Conservation (phyloP, 2,888 invertebrate genomes). For the Andrena bucephala region DNA sequence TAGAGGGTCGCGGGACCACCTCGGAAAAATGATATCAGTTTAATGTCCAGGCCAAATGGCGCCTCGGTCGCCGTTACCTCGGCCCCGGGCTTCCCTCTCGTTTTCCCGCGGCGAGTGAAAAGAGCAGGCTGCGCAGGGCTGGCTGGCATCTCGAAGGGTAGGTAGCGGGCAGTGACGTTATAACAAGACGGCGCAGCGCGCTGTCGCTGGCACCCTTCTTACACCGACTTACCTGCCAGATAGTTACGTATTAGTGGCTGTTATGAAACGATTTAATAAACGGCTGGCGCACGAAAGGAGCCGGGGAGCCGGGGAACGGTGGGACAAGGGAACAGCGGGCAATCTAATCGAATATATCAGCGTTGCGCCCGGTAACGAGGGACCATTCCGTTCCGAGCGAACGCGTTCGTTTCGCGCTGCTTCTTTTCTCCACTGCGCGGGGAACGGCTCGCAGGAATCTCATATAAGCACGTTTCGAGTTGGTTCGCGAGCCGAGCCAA, state of each 20-base stretch:
- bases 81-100: not conserved
- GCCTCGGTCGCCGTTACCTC: slow-evolving; percentile 56
- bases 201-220: slow-evolving; percentile 42
- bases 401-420: slow-evolving; percentile 43
- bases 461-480: slow-evolving; percentile 38
- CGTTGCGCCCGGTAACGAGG: slow-evolving; percentile 46
- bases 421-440: slow-evolving; percentile 2
- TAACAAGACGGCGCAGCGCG: slow-evolving; percentile 54
- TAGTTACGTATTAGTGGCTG: slow-evolving; percentile 60
- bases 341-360: slow-evolving; percentile 61
- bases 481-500: slow-evolving; percentile 3
- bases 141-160: slow-evolving; percentile 27
- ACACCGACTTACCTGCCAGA: slow-evolving; percentile 37
- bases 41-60: slow-evolving; percentile 69
- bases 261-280: slow-evolving; percentile 68
- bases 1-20: slow-evolving; percentile 40
- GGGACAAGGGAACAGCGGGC: slow-evolving; percentile 7
- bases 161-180: slow-evolving; percentile 34
- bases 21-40: slow-evolving; percentile 69
- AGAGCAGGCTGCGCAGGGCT: slow-evolving; percentile 6
- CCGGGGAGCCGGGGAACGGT: slow-evolving; percentile 11
- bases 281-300: slow-evolving; percentile 17
- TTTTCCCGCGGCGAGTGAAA: not conserved
- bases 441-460: slow-evolving; percentile 38
- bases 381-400: slow-evolving; percentile 49